These are phyloP conservation scores for Argyra leucocephala DNA, from an alignment of 2,888 invertebrate genomes.

Conservation along the genomic window DNA sequence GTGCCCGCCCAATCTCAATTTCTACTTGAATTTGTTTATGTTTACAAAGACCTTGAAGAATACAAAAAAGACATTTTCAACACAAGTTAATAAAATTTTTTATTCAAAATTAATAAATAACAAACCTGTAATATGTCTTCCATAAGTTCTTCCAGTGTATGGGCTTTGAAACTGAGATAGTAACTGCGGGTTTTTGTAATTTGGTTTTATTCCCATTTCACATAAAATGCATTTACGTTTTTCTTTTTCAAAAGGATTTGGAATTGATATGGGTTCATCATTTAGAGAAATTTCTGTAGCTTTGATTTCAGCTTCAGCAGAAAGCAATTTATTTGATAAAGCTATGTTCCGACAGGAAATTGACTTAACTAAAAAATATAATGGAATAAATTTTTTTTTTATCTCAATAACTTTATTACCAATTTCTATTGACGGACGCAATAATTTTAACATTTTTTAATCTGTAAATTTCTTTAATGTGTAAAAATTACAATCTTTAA, in stretches of 20 bases:
- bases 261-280: conserved; percentile 48
- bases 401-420: not conserved
- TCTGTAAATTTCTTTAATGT: too few relatives aligned
- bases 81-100: not conserved
- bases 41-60: conserved; percentile 61
- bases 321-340: too few relatives aligned
- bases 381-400: too few relatives aligned
- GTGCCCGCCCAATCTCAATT: conserved; percentile 63
- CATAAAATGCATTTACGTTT: conserved; percentile 70
- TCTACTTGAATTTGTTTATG: conserved; percentile 67
- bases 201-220: conserved; percentile 65
- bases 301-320: too few relatives aligned
- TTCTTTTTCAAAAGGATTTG: conserved; percentile 74
- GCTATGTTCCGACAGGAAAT: too few relatives aligned
- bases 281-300: not conserved
- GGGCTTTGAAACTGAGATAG: conserved; percentile 93
- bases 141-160: conserved; percentile 86
- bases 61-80: not conserved
- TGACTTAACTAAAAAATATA: too few relatives aligned
- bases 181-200: conserved; percentile 85
- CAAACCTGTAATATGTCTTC: conserved; percentile 72
- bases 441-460: not conserved
- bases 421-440: not conserved
- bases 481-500: too few relatives aligned
- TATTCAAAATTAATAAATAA: not conserved